Evolutionary conservation across 2,113 vertebrate genomes (phyloP).

Genomic region (Toxostoma redivivum): DNA sequence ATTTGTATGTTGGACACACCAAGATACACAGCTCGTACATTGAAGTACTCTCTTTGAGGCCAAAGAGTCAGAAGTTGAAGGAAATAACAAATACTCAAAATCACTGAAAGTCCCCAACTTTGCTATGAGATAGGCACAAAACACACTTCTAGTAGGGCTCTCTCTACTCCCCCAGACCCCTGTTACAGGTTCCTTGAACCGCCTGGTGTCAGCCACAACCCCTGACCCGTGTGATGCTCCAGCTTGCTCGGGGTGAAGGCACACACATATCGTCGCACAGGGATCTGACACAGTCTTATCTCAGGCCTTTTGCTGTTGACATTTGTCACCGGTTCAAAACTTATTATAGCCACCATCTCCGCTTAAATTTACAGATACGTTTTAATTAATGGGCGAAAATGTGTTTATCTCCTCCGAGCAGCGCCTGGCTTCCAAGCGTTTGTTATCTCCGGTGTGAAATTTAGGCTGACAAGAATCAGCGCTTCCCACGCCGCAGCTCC

Average conservation of each 20-base stretch:
- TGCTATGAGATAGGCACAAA: fast-evolving
- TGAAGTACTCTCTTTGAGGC: neutral
- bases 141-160: fast-evolving
- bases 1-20: neutral
- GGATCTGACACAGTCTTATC: neutral
- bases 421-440: constrained; percentile 67
- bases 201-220: neutral
- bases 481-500: constrained; percentile 69
- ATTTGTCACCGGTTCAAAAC: neutral
- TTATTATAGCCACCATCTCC: constrained; percentile 30
- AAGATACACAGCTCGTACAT: fast-evolving
- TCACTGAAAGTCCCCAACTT: neutral
- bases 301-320: neutral
- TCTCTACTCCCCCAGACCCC: neutral
- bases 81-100: neutral
- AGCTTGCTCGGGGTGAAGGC: neutral
- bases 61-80: neutral
- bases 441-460: constrained; percentile 86
- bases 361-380: constrained; percentile 49
- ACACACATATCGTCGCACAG: fast-evolving
- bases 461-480: constrained; percentile 78
- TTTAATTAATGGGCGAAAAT: constrained; percentile 61
- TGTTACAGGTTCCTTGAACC: fast-evolving
- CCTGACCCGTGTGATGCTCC: neutral
- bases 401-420: constrained; percentile 78